Base-by-base conservation (phyloP, 1,140 invertebrate genomes). In the Leucophenga varia region DNA sequence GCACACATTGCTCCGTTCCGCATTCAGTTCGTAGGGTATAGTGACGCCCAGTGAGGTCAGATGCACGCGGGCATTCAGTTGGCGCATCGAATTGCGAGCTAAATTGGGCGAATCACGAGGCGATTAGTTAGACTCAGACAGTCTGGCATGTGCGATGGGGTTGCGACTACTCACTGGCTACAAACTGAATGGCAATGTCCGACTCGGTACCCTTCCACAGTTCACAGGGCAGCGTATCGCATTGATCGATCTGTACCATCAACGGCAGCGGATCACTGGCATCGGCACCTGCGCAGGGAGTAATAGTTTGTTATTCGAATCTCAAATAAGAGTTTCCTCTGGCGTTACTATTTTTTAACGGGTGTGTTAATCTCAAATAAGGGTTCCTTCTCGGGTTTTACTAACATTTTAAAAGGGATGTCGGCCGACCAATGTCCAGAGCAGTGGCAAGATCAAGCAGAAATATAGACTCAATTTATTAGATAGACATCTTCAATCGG, bases 1-100 rank as follows among this genome's bases (percentile, higher is more conserved):
- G 36, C 70, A 73, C 5, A 70, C 65, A 57, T 72, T 47, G 13
- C 44, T 52, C 0, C 54, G 49, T 18, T 49, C n/a, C 0, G 43
- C 25, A 0, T 57, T 52, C 51, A 72, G 37, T 30, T 52, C 55
- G 34, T 51, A 71, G 30, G 64, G 63, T n/a, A 73, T 59, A 0
- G 50, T 54, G 3, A 68, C 45, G 10, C 70, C 70, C 42, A 73
- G 35, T 0, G 65, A 56, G 40, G 70, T 71, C 2, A 70, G 36
- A 4, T 51, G 49, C 8, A 73, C 63, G 6, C 49, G 32, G 2
- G 70, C 56, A 0, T 38, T 47, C 10, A 72, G 25, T 13, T 49
- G 28, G 5, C 22, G 14, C 56, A 68, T 60, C 2, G 43, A 10
- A 49, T 72, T 63, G 2, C 55, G 54, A 21, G 54, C 61, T 70